Conservation (phyloP, 2,113 vertebrate genomes). For the Loxodonta africana region DNA sequence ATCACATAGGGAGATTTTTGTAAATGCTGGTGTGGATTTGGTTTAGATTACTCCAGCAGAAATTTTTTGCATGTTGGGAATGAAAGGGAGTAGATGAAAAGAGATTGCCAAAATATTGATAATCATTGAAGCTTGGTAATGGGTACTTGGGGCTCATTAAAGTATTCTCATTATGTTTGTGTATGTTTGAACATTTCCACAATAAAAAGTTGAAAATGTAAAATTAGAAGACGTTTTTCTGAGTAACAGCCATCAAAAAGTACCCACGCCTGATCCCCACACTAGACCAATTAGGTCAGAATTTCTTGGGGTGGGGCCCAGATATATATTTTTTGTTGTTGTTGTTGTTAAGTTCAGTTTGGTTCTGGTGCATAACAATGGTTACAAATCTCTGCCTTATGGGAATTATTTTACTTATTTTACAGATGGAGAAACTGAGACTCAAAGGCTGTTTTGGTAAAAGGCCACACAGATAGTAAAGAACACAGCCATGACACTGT, state of each 20-base stretch:
- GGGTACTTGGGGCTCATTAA: too few relatives aligned
- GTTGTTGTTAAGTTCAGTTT: neutral
- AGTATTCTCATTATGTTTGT: too few relatives aligned
- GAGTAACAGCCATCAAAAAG: neutral
- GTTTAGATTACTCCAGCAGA: constrained; percentile 25
- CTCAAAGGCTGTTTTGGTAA: neutral
- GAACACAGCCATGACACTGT: neutral
- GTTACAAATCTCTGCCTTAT: neutral
- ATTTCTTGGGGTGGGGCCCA: neutral
- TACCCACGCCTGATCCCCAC: neutral
- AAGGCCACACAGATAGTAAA: neutral
- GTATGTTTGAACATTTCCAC: neutral
- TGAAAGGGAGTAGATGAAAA: neutral
- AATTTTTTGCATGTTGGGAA: neutral
- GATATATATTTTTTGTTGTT: neutral
- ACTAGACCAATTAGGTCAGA: neutral
- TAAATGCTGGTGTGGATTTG: neutral
- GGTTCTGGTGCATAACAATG: neutral
- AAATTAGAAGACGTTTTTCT: constrained; percentile 42
- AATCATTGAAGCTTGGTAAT: neutral
- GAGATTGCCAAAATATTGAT: constrained; percentile 35
- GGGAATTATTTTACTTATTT: neutral
- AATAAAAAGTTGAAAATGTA: constrained; percentile 29
- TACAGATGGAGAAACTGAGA: too few relatives aligned
- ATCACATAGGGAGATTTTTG: neutral